Evolutionary conservation across 2,797 vertebrate species (phyloP).

Genomic region (Emydoidea blandingii): DNA sequence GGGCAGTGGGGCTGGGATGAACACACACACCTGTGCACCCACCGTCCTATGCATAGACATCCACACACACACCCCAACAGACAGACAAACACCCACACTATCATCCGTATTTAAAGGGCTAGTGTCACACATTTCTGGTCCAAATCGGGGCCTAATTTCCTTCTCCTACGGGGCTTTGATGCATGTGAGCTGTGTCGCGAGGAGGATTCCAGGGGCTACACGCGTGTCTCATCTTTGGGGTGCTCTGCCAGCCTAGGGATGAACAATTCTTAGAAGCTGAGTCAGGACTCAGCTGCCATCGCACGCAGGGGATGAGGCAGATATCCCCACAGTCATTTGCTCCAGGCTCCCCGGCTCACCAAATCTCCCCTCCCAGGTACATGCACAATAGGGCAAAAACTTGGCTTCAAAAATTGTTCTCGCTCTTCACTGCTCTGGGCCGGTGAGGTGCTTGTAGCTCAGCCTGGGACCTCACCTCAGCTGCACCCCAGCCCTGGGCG

Average conservation of each 20-base stretch:
- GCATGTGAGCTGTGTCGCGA: too few relatives aligned
- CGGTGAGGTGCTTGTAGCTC: neutral
- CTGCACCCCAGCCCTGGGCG: neutral
- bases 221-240: neutral
- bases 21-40: neutral
- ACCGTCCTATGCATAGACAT: neutral
- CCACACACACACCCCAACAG: neutral
- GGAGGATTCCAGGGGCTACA: too few relatives aligned
- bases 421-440: neutral
- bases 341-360: neutral
- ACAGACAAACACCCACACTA: neutral
- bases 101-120: neutral
- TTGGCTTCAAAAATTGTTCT: neutral
- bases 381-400: neutral
- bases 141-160: neutral
- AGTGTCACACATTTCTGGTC: neutral
- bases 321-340: neutral
- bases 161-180: neutral
- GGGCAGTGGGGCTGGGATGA: accelerated
- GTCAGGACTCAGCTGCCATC: neutral
- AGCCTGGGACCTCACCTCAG: neutral
- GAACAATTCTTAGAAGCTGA: neutral
- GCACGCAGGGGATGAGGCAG: neutral
- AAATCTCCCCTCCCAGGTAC: neutral
- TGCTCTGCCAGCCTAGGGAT: neutral